Conservation (phyloP, 2,797 vertebrate species). For the Sebastes variabilis region DNA sequence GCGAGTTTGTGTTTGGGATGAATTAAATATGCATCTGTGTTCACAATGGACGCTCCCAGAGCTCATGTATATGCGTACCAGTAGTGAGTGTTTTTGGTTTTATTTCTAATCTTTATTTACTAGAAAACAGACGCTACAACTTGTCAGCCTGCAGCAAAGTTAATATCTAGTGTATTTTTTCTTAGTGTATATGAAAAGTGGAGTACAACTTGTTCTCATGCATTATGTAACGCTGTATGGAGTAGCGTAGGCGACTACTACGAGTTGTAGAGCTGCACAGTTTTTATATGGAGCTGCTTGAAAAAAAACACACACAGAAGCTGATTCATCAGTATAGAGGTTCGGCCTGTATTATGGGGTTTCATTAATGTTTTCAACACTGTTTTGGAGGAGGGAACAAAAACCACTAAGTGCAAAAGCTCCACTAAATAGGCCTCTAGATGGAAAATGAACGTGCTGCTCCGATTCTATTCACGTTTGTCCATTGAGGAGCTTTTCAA, state of each 20-base stretch:
- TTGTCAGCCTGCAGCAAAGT: not conserved
- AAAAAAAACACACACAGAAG: not conserved
- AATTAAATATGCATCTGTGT: constrained; percentile 88
- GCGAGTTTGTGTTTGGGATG: constrained; percentile 77
- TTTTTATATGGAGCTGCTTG: constrained; percentile 35
- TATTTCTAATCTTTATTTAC: not conserved
- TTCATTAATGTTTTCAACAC: constrained; percentile 21
- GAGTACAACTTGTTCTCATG: constrained; percentile 77
- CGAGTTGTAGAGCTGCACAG: constrained; percentile 63
- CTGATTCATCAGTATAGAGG: constrained; percentile 38
- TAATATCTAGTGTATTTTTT: constrained; percentile 6
- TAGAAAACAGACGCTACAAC: not conserved
- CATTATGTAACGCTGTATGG: constrained; percentile 74
- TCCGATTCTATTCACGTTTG: constrained; percentile 64
- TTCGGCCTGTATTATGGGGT: constrained; percentile 6
- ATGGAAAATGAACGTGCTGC: constrained; percentile 55
- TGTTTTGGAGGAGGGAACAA: constrained; percentile 22
- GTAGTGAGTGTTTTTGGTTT: not conserved
- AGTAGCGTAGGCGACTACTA: constrained; percentile 71
- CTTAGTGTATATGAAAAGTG: constrained; percentile 46
- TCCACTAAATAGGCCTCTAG: constrained; percentile 47
- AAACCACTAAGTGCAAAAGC: constrained; percentile 15
- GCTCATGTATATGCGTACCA: constrained; percentile 47
- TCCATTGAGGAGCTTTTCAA: constrained; percentile 54
- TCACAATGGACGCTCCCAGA: constrained; percentile 77